Evolutionary conservation across 2,888 invertebrate genomes (phyloP).

Genomic region (Gari tellinella): DNA sequence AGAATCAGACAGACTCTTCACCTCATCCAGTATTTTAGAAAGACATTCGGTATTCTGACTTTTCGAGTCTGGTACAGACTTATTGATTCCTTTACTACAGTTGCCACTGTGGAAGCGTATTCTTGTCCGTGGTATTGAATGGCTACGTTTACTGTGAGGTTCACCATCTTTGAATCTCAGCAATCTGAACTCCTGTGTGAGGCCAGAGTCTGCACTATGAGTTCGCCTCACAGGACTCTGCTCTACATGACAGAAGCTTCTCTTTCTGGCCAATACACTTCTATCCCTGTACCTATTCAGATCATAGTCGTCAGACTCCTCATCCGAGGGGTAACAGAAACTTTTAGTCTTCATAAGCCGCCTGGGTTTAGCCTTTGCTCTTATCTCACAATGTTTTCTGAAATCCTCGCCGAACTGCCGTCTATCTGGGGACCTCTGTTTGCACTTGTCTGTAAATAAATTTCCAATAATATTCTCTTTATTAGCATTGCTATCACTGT

Average conservation of each 20-base stretch:
- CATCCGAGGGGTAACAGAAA: slow-evolving; percentile 68
- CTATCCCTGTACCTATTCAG: slow-evolving; percentile 26
- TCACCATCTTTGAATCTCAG: slow-evolving; percentile 64
- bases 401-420: too few relatives aligned
- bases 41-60: slow-evolving; percentile 4
- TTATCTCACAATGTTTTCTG: slow-evolving; percentile 1
- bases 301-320: slow-evolving; percentile 55
- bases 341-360: slow-evolving; percentile 47
- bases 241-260: slow-evolving; percentile 58
- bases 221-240: slow-evolving; percentile 55
- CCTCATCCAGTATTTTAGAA: slow-evolving; percentile 9
- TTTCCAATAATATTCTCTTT: slow-evolving; percentile 37
- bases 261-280: slow-evolving; percentile 49
- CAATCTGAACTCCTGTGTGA: slow-evolving; percentile 65
- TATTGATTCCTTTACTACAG: slow-evolving; percentile 8
- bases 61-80: slow-evolving; percentile 3
- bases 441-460: not conserved
- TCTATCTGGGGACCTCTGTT: not conserved
- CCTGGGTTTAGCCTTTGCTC: slow-evolving; percentile 26
- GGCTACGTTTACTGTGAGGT: slow-evolving; percentile 61
- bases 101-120: slow-evolving; percentile 54
- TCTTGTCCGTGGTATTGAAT: slow-evolving; percentile 50
- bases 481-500: slow-evolving; percentile 28
- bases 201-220: slow-evolving; percentile 54
- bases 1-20: slow-evolving; percentile 13